A percentile compares a stretch with the other conserved stretches of the same genome.
Evolutionary conservation across 2,113 vertebrate species (phyloP).

Genomic region (Lates calcarifer): DNA sequence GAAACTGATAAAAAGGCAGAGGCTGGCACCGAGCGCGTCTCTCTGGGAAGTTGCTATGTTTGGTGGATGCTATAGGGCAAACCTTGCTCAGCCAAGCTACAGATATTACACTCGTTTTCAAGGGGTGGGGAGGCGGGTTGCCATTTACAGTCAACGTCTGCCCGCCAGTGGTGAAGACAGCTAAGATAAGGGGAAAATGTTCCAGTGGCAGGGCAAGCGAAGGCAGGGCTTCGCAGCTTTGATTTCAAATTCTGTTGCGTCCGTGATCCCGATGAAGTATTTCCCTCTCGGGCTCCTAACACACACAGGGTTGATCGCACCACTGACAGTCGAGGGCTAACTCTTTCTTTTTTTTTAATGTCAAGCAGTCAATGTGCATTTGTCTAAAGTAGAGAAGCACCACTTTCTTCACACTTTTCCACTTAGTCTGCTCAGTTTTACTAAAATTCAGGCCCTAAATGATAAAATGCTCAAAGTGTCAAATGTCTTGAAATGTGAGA

Average conservation of each 20-base stretch:
- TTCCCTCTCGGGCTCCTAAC: conserved; percentile 34
- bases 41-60: conserved; percentile 54
- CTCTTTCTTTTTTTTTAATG: conserved; percentile 27
- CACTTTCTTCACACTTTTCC: background rate
- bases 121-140: conserved; percentile 49
- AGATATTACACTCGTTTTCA: conserved; percentile 66
- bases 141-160: conserved; percentile 61
- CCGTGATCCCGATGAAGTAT: conserved; percentile 46
- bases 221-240: conserved; percentile 52
- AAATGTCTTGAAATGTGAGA: background rate
- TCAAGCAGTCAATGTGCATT: conserved; percentile 35
- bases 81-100: conserved; percentile 59
- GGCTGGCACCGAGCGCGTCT: conserved; percentile 35
- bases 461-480: background rate
- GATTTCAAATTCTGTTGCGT: conserved; percentile 68
- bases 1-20: conserved; percentile 57
- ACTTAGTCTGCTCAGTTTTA: background rate
- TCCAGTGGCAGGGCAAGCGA: conserved; percentile 52
- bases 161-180: conserved; percentile 53
- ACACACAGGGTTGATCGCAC: conserved; percentile 44
- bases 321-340: conserved; percentile 24
- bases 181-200: conserved; percentile 58
- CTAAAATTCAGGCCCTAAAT: conserved; percentile 1
- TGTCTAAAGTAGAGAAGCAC: background rate
- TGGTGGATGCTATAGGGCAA: conserved; percentile 56